phyloP scores from a whole-genome alignment of 2,888 invertebrate species.

The Trichacis sp. region DNA sequence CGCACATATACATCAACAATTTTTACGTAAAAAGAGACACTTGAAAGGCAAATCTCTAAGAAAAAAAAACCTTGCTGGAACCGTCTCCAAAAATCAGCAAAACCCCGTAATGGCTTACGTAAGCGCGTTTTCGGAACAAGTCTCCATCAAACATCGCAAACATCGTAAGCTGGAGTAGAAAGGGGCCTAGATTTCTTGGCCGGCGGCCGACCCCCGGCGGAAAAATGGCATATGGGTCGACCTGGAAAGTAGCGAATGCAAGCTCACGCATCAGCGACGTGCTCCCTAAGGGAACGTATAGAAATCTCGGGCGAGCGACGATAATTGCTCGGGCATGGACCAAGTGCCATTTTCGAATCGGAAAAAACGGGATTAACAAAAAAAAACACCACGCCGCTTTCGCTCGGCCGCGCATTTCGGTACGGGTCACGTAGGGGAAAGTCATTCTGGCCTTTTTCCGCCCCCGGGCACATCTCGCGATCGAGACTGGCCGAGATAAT shows the following conservation, averaged over 20 bases:
- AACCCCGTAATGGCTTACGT: too few relatives aligned
- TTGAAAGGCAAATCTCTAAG: too few relatives aligned
- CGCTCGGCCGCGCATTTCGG: background rate
- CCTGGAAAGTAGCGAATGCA: conserved; percentile 37
- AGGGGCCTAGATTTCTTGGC: conserved; percentile 36
- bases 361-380: background rate
- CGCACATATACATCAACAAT: too few relatives aligned
- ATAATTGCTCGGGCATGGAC: conserved; percentile 1
- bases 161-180: conserved; percentile 28
- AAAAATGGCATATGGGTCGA: conserved; percentile 40
- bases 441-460: conserved; percentile 1
- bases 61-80: too few relatives aligned
- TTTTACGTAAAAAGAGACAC: too few relatives aligned
- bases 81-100: too few relatives aligned
- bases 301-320: conserved; percentile 7
- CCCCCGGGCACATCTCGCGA: background rate
- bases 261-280: conserved; percentile 34
- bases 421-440: conserved; percentile 1
- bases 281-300: conserved; percentile 6
- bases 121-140: conserved; percentile 30
- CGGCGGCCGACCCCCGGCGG: conserved; percentile 15
- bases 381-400: background rate
- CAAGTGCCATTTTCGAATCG: conserved; percentile 2
- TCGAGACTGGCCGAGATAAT: background rate
- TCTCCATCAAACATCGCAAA: too few relatives aligned